Evolutionary conservation across 2,113 vertebrate species (phyloP), one percentile per base, ranked within the genome.

Genomic region (Dicrurus megarhynchus): DNA sequence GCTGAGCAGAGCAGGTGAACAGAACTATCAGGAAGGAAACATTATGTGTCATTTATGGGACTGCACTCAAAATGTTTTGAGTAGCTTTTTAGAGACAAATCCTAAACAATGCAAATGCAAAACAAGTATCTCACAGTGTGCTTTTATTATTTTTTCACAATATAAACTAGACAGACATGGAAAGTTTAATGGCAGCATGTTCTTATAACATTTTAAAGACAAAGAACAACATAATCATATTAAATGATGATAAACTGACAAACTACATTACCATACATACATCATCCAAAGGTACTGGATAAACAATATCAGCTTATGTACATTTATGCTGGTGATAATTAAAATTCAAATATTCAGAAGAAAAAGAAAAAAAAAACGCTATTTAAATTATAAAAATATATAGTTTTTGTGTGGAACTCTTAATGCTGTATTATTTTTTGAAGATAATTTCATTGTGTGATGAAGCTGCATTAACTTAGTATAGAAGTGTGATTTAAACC

Each of bases 91-190:
- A 47, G 57, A 18, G 1, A 77, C 39, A 77, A 67, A 57, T 78
- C 80, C 75, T 87, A 85, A 96, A 79, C 73, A 94, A 95, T 78
- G 71, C 76, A 78, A 96, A 87, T 90, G 75, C 64, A 94, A 93
- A 95, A 27, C 78, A 52, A 82, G 32, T 93, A 92, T 91, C 92
- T 97, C 96, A 96, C 96, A 95, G 90, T 97, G 95, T 96, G 95
- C 92, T 97, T 90, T 98, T 98, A 97, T 97, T 98, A 96, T 96
- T 95, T 95, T 95, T 97, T 95, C 95, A 97, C 94, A 96, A 96
- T 96, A 97, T 95, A 95, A 96, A 93, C 94, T 95, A 94, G 92
- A 97, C 94, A 97, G 93, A 97, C 94, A 97, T 80, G 61, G 60
- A 89, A 94, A 89, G 84, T 88, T 97, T 97, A 96, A 96, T 97